These are phyloP conservation scores for Galagoides demidoff DNA, from an alignment of 2,797 vertebrate genomes.

Conservation along the genomic window DNA sequence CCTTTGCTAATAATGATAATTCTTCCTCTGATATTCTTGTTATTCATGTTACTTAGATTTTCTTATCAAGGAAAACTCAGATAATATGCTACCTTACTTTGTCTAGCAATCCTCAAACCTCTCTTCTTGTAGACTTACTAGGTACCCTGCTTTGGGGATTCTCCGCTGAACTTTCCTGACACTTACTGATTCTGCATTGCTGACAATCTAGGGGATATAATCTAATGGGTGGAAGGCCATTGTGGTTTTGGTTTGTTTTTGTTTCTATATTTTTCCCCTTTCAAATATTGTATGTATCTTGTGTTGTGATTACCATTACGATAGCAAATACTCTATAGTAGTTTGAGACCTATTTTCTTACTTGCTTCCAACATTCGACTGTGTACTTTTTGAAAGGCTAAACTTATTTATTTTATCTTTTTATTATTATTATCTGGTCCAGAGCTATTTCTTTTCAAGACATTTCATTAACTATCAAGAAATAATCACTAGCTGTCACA, in stretches of 20 bases:
- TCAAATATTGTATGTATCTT: neutral
- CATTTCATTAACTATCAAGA: slow-evolving; percentile 3
- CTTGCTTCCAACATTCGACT: neutral
- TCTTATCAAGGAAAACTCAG: neutral
- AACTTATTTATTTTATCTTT: neutral
- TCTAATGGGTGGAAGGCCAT: neutral
- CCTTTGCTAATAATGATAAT: neutral
- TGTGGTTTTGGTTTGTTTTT: neutral
- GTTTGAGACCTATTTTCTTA: neutral
- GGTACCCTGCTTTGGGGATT: neutral
- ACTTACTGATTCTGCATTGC: neutral
- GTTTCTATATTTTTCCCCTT: neutral
- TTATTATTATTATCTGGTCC: neutral
- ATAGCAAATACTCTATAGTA: neutral
- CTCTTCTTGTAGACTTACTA: neutral
- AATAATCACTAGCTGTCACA: neutral
- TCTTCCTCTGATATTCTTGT: neutral
- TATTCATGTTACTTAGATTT: neutral
- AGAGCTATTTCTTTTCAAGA: neutral
- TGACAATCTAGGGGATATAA: neutral
- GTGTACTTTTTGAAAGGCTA: neutral
- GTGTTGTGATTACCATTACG: neutral
- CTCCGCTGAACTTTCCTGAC: neutral
- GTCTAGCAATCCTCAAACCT: neutral
- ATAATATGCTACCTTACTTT: neutral